Evolutionary conservation across 1,140 invertebrate species (phyloP).

Genomic region (Drosophila pruinosa): DNA sequence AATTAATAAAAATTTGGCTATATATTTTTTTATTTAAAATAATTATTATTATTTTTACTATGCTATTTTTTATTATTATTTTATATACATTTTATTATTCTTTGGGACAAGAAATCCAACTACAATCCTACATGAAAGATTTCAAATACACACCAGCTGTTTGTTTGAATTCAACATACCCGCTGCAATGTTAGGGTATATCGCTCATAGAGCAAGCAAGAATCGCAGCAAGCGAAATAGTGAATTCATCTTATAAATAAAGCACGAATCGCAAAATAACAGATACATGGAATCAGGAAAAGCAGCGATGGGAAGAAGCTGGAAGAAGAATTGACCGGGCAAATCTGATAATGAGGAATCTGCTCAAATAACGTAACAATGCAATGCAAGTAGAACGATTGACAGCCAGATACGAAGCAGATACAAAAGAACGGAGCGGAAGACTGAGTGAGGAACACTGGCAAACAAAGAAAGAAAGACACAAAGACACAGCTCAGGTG

Average conservation of each 20-base stretch:
- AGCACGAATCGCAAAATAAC: conserved; percentile 9
- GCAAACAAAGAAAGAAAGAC: neutral
- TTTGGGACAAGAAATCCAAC: no score
- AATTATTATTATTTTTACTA: no score
- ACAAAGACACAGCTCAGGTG: conserved; percentile 16
- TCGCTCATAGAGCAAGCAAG: conserved; percentile 12
- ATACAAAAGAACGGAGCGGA: neutral
- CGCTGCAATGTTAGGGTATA: neutral
- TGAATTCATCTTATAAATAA: conserved; percentile 47
- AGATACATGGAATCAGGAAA: conserved; percentile 14
- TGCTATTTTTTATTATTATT: no score
- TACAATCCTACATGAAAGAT: no score
- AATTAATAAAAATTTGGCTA: no score
- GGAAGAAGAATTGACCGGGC: neutral
- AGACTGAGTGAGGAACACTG: neutral
- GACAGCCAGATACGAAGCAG: neutral
- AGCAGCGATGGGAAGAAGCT: conserved; percentile 8
- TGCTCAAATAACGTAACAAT: neutral
- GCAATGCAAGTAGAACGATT: conserved; percentile 5
- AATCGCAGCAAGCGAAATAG: conserved; percentile 23
- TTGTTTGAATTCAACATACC: neutral
- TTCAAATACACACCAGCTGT: no score
- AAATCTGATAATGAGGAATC: neutral
- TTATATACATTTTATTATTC: no score
- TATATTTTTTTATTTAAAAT: no score